Conservation (phyloP, 53 echinoderm and acorn worm species). For the Actinopyga echinites region DNA sequence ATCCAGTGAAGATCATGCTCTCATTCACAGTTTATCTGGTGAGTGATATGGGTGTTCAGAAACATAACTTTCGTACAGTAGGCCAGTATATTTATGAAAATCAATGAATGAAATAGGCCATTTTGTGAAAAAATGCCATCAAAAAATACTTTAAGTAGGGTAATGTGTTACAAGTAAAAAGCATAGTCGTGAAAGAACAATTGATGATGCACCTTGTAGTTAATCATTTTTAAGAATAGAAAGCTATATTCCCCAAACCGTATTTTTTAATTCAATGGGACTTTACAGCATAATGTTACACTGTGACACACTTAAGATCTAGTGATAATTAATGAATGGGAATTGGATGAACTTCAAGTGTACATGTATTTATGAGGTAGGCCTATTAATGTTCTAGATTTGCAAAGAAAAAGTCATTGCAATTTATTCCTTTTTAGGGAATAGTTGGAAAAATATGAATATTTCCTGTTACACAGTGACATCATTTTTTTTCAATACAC, state of each 20-base stretch:
- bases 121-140: too few species aligned
- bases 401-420: neutral
- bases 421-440: neutral
- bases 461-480: neutral
- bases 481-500: neutral
- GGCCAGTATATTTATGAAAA: too few species aligned
- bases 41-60: too few species aligned
- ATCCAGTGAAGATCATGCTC: too few species aligned
- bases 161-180: too few species aligned
- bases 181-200: too few species aligned
- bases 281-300: neutral
- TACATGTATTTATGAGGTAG: neutral
- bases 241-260: neutral
- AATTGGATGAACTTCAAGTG: conserved; percentile 4
- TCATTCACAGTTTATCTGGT: too few species aligned
- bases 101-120: too few species aligned
- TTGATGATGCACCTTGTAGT: neutral
- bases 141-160: too few species aligned
- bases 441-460: neutral
- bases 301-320: neutral
- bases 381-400: conserved; percentile 2
- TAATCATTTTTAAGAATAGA: neutral
- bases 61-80: too few species aligned
- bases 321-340: neutral
- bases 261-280: neutral